Conservation (phyloP, 2,888 invertebrate species). For the Xanthia togata region DNA sequence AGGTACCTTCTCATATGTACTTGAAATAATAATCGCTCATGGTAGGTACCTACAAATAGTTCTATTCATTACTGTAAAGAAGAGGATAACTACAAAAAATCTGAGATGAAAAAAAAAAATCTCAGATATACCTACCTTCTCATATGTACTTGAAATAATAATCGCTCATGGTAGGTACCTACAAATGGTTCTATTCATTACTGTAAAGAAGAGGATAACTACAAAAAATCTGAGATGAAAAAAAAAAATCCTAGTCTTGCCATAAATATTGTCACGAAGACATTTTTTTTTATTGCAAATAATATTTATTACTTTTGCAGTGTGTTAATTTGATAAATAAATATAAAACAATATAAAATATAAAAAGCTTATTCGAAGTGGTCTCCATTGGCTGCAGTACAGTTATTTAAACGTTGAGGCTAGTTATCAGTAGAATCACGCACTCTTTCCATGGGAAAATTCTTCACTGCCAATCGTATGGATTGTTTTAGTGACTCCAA, state of each 20-base stretch:
- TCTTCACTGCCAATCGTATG: too few species aligned
- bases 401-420: too few species aligned
- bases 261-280: too few species aligned
- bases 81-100: background rate
- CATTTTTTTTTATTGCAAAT: too few species aligned
- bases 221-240: background rate
- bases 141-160: background rate
- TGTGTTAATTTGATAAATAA: too few species aligned
- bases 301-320: too few species aligned
- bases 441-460: too few species aligned
- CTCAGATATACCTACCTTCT: background rate
- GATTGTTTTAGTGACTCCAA: too few species aligned
- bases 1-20: background rate
- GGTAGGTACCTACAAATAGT: background rate
- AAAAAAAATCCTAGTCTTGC: background rate
- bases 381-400: too few species aligned
- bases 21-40: background rate
- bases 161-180: background rate
- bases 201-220: background rate
- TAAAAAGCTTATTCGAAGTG: too few species aligned
- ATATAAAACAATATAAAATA: too few species aligned
- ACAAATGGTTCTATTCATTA: background rate
- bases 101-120: background rate
- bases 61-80: background rate
- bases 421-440: too few species aligned